A percentile compares a stretch with the other conserved stretches of the same genome.
phyloP scores from a whole-genome alignment of 92 coral and sea anemone species.

The Parazoanthus darwini region DNA sequence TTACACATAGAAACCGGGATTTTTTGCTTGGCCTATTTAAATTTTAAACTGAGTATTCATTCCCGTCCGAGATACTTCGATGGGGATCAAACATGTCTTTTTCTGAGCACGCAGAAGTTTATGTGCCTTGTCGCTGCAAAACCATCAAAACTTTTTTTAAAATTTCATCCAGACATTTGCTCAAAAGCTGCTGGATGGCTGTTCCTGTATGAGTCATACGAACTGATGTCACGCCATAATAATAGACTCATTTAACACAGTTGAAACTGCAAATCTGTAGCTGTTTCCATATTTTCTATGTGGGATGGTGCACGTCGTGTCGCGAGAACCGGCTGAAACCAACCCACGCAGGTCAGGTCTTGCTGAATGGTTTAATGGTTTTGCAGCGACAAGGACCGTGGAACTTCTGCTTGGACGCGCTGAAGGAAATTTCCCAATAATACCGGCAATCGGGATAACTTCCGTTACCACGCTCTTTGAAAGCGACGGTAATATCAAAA shows the following conservation, averaged over 20 bases:
- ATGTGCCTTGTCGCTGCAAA: no score
- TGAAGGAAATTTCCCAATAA: not conserved
- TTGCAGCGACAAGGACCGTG: not conserved
- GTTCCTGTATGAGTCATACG: not conserved
- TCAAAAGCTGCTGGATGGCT: not conserved
- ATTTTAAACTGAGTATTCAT: no score
- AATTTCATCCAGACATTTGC: not conserved
- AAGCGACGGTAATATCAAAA: no score
- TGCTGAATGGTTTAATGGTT: not conserved
- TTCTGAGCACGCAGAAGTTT: no score
- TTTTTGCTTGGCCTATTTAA: no score
- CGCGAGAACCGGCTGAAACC: not conserved
- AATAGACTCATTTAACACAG: not conserved
- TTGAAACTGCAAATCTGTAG: not conserved
- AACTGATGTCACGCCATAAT: not conserved
- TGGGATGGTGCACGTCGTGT: not conserved
- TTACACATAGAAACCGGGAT: no score
- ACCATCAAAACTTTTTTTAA: no score
- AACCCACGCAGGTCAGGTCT: not conserved
- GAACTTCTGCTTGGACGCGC: not conserved
- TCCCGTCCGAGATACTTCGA: no score
- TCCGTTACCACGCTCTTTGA: not conserved
- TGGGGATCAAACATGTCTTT: no score
- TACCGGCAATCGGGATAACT: not conserved
- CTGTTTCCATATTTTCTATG: not conserved